A percentile compares a stretch with the other conserved stretches of the same genome.
These are phyloP conservation scores for Listronotus oregonensis DNA, from an alignment of 1,140 invertebrate genomes.

Conservation along the genomic window DNA sequence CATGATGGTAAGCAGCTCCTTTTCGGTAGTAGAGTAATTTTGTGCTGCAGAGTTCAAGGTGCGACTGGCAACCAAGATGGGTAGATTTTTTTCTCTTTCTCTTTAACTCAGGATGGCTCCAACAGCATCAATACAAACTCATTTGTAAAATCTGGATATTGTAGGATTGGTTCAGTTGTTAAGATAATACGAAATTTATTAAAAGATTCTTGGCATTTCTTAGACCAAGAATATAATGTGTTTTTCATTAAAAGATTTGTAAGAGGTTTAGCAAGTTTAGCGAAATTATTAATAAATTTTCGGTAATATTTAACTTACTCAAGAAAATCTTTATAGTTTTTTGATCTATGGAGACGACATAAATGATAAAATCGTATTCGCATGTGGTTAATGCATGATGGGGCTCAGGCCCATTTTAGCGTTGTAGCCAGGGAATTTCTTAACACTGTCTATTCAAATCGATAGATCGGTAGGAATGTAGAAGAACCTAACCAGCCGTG, in stretches of 20 bases:
- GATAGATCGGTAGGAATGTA: too few relatives aligned
- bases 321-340: constrained; percentile 31
- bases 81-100: constrained; percentile 26
- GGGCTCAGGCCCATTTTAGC: too few relatives aligned
- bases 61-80: constrained; percentile 45
- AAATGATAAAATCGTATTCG: too few relatives aligned
- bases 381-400: too few relatives aligned
- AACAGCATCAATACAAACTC: constrained; percentile 40
- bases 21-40: constrained; percentile 44
- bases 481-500: too few relatives aligned
- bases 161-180: constrained; percentile 44
- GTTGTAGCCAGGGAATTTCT: too few relatives aligned
- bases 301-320: neutral
- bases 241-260: constrained; percentile 26
- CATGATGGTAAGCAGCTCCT: constrained; percentile 53
- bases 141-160: constrained; percentile 46
- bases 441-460: too few relatives aligned
- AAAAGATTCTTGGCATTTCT: constrained; percentile 12
- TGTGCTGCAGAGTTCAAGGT: constrained; percentile 44
- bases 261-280: too few relatives aligned
- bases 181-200: neutral
- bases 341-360: too few relatives aligned
- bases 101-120: constrained; percentile 26
- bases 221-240: constrained; percentile 10
- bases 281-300: too few relatives aligned